Evolutionary conservation across 2,888 invertebrate genomes (phyloP).

Genomic region (Tinea pellionella): DNA sequence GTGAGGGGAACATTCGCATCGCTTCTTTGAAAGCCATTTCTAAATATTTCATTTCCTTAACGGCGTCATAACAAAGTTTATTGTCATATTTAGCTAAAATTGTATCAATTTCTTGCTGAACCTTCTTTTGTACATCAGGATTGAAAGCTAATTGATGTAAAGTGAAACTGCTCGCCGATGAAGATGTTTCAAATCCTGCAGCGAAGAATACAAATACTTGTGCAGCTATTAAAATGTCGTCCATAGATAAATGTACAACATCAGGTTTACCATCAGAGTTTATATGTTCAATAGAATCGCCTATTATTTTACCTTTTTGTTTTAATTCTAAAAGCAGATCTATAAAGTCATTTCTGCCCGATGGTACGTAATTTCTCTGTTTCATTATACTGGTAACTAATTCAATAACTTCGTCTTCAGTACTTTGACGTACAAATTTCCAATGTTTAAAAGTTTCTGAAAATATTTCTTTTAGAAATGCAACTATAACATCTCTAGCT

Average conservation of each 20-base stretch:
- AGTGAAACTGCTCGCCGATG: slow-evolving; percentile 25
- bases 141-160: slow-evolving; percentile 25
- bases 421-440: neutral
- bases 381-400: slow-evolving; percentile 12
- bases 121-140: slow-evolving; percentile 25
- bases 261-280: slow-evolving; percentile 36
- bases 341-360: slow-evolving; percentile 15
- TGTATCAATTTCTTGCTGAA: slow-evolving; percentile 24
- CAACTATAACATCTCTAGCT: neutral
- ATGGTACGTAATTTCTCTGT: slow-evolving; percentile 14
- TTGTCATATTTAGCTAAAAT: slow-evolving; percentile 17
- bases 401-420: neutral
- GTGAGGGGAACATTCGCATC: slow-evolving; percentile 18
- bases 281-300: slow-evolving; percentile 14
- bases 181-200: slow-evolving; percentile 32
- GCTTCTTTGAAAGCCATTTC: slow-evolving; percentile 18
- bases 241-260: slow-evolving; percentile 26
- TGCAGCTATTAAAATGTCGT: slow-evolving; percentile 17
- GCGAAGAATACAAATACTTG: slow-evolving; percentile 19
- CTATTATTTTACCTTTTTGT: slow-evolving; percentile 11
- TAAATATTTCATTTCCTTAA: slow-evolving; percentile 18
- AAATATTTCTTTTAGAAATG: slow-evolving; percentile 5
- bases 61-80: slow-evolving; percentile 19
- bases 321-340: slow-evolving; percentile 15
- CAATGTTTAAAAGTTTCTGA: slow-evolving; percentile 11